phyloP scores from a whole-genome alignment of 2,888 invertebrate genomes.

The Idaea aversata region DNA sequence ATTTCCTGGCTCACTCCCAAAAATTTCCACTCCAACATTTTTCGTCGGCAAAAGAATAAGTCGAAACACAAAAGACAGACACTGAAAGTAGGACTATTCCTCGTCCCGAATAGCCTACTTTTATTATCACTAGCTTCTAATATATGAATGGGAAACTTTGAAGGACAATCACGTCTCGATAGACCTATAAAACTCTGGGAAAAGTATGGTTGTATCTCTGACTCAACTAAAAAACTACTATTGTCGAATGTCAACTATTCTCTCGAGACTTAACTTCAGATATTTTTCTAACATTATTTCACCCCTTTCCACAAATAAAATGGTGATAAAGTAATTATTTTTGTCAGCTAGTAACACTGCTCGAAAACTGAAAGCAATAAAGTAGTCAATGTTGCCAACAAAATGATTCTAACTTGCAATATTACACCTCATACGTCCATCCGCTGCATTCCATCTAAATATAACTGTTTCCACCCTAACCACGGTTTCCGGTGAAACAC shows the following conservation, averaged over 20 bases:
- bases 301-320: not conserved
- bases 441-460: constrained; percentile 56
- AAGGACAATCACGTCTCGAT: not conserved
- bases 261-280: not conserved
- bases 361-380: constrained; percentile 12
- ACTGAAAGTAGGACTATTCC: not conserved
- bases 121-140: not conserved
- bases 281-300: not conserved
- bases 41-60: not conserved
- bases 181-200: not conserved
- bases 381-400: constrained; percentile 23
- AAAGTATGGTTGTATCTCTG: not conserved
- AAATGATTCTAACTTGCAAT: constrained; percentile 41
- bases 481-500: constrained; percentile 52
- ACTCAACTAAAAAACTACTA: not conserved
- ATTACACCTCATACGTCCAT: constrained; percentile 55
- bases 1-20: not conserved
- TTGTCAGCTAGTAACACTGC: not conserved
- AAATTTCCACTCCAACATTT: not conserved
- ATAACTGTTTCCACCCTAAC: constrained; percentile 39
- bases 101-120: not conserved
- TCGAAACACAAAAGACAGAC: not conserved
- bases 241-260: not conserved
- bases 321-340: not conserved
- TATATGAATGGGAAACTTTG: not conserved